A percentile compares a stretch with the other conserved stretches of the same genome.
Conservation (phyloP, 2,113 vertebrate species). For the Caranx ignobilis region DNA sequence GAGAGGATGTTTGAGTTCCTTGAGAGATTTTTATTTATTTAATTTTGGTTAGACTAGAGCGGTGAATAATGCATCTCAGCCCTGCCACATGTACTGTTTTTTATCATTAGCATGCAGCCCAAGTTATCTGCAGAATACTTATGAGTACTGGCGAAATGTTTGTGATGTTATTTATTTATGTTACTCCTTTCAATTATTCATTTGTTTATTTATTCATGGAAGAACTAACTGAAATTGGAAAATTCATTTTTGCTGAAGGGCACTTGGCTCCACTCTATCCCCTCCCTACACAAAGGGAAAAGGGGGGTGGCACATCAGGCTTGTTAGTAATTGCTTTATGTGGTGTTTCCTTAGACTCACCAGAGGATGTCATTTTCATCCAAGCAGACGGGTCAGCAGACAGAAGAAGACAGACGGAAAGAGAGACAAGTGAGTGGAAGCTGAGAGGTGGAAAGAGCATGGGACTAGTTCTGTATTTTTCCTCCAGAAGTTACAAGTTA, state of each 20-base stretch:
- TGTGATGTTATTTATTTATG: conserved; percentile 92
- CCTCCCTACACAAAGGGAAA: conserved; percentile 65
- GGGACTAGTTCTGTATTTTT: conserved; percentile 36
- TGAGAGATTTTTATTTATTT: conserved; percentile 80
- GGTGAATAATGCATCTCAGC: conserved; percentile 83
- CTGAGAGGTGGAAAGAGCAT: conserved; percentile 41
- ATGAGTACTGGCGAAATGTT: conserved; percentile 86
- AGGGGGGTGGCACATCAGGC: conserved; percentile 71
- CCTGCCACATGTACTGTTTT: conserved; percentile 81
- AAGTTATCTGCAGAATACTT: conserved; percentile 84
- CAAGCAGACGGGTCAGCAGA: conserved; percentile 67
- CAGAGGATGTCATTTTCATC: conserved; percentile 79
- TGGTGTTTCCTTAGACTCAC: conserved; percentile 77
- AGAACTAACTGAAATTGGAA: conserved; percentile 88
- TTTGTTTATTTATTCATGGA: conserved; percentile 90
- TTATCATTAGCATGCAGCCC: conserved; percentile 86
- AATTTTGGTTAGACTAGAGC: conserved; percentile 59
- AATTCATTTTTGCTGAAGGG: conserved; percentile 89
- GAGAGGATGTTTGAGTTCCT: conserved; percentile 77
- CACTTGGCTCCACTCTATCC: conserved; percentile 75
- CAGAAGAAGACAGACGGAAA: conserved; percentile 37
- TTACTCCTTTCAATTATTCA: conserved; percentile 88
- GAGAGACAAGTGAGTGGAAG: conserved; percentile 39
- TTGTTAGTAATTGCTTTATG: conserved; percentile 85
- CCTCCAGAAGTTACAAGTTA: conserved; percentile 27